A percentile compares a stretch with the other conserved stretches of the same genome.
Conservation (phyloP, 1,140 invertebrate genomes). For the Drosophila ercepeae region DNA sequence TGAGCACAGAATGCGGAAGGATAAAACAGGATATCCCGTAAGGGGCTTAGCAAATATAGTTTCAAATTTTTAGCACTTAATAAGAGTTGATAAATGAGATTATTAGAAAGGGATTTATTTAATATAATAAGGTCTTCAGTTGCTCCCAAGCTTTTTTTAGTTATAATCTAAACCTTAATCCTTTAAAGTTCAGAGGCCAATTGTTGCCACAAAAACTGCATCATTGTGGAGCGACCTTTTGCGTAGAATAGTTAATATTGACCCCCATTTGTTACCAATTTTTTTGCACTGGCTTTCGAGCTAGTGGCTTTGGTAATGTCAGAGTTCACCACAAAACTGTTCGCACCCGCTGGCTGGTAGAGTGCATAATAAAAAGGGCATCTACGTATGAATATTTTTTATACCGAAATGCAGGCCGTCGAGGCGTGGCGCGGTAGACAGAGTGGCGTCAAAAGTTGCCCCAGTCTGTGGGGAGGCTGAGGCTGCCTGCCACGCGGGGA, state of each 20-base stretch:
- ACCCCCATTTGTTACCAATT: constrained; percentile 30
- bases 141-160: too few species aligned
- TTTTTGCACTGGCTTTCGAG: constrained; percentile 1
- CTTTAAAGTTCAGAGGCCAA: not conserved
- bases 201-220: constrained; percentile 5
- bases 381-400: constrained; percentile 71
- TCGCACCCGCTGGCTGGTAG: constrained; percentile 34
- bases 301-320: constrained; percentile 3
- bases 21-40: not conserved
- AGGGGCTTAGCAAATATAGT: not conserved
- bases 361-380: constrained; percentile 61
- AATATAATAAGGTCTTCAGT: too few species aligned
- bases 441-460: constrained; percentile 73
- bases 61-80: not conserved
- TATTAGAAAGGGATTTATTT: too few species aligned
- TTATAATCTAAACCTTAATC: too few species aligned
- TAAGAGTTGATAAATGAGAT: not conserved
- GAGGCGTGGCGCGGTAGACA: constrained; percentile 77
- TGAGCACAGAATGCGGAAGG: not conserved
- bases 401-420: constrained; percentile 64
- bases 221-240: constrained; percentile 24
- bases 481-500: not conserved
- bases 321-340: constrained; percentile 32
- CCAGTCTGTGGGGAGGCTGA: constrained; percentile 11
- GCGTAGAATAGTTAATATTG: constrained; percentile 27